A percentile compares a stretch with the other conserved stretches of the same genome.
These are phyloP conservation scores for Drosophila varians DNA, from an alignment of 1,140 invertebrate genomes.

Conservation along the genomic window DNA sequence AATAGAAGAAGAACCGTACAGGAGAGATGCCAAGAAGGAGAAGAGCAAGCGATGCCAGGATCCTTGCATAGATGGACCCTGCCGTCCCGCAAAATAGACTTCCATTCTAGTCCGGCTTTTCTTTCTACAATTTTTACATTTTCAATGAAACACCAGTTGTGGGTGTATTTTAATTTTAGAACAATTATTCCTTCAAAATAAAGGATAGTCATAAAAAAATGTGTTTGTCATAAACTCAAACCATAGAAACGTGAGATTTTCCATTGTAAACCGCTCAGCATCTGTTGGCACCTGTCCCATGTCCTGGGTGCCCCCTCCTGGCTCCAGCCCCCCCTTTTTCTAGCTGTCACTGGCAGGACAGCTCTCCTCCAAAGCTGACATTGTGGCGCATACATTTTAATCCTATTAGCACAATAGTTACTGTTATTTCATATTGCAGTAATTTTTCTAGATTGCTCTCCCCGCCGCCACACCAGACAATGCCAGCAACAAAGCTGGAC, in stretches of 20 bases:
- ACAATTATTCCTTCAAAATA: too few relatives aligned
- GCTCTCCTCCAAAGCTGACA: constrained; percentile 4
- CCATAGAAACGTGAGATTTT: constrained; percentile 15
- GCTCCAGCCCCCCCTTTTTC: neutral
- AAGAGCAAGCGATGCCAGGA: constrained; percentile 15
- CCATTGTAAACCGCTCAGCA: constrained; percentile 39
- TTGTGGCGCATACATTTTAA: constrained; percentile 50
- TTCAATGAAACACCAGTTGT: neutral
- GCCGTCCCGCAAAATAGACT: constrained; percentile 17
- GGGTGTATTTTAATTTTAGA: too few relatives aligned
- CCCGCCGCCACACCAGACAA: constrained; percentile 3
- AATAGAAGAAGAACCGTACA: constrained; percentile 3
- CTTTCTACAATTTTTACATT: neutral
- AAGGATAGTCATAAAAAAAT: neutral
- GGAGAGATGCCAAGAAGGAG: constrained; percentile 7
- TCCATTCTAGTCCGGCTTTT: neutral
- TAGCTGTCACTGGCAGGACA: constrained; percentile 39
- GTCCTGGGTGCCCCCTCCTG: neutral
- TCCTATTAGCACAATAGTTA: constrained; percentile 64
- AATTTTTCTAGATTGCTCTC: constrained; percentile 46
- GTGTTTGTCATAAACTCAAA: constrained; percentile 19
- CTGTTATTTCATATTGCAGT: constrained; percentile 55
- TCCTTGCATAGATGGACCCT: constrained; percentile 36
- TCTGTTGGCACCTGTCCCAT: constrained; percentile 35
- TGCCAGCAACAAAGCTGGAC: constrained; percentile 1